Evolutionary conservation across 1,140 invertebrate species (phyloP).

Genomic region (Chrysomallon squamiferum): DNA sequence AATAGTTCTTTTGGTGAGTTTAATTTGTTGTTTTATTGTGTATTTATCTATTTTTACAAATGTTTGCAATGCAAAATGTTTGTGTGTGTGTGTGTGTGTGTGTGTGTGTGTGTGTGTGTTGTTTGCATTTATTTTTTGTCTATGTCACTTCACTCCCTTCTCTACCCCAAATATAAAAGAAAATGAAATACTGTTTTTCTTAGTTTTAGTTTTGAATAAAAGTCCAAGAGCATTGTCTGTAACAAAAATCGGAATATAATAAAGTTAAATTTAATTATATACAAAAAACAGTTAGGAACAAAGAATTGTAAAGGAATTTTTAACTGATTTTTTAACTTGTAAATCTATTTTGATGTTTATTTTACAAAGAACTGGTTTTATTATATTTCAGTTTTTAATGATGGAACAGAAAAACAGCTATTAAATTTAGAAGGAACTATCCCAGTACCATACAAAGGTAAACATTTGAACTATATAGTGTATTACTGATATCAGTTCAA

Average conservation of each 20-base stretch:
- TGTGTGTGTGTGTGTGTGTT: background rate
- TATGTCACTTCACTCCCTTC: too few species aligned
- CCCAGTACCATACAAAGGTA: slow-evolving; percentile 88
- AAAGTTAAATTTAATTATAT: background rate
- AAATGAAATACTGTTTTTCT: too few species aligned
- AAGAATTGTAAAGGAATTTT: background rate
- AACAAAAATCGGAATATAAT: background rate
- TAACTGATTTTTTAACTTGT: background rate
- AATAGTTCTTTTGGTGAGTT: slow-evolving; percentile 73
- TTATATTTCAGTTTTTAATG: slow-evolving; percentile 80
- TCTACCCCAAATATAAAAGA: too few species aligned
- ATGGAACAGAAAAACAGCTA: slow-evolving; percentile 83
- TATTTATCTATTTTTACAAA: background rate
- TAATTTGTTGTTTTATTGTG: background rate
- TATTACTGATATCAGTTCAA: too few species aligned
- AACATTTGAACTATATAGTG: too few species aligned
- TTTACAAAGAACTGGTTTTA: slow-evolving; percentile 21
- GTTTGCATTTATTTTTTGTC: too few species aligned
- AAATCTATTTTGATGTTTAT: background rate
- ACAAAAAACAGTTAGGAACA: background rate
- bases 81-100: background rate
- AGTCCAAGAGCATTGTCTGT: background rate
- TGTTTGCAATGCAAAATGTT: background rate
- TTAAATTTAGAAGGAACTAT: slow-evolving; percentile 90
- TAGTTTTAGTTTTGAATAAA: background rate